Conservation (phyloP, 2,797 vertebrate genomes). For the Crossoptilon crossoptilon region DNA sequence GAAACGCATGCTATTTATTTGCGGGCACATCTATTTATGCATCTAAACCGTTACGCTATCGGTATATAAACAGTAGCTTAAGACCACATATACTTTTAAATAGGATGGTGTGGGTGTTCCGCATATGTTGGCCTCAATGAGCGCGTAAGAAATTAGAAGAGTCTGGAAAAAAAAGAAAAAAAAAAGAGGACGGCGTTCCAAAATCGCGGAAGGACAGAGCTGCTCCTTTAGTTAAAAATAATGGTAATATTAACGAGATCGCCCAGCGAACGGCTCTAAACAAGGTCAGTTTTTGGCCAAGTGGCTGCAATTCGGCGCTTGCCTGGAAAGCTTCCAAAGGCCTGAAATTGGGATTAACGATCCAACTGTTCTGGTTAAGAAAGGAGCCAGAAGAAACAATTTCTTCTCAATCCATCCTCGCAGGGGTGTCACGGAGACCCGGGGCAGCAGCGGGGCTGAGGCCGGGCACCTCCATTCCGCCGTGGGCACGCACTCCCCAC, state of each 20-base stretch:
- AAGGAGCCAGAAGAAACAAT: constrained; percentile 48
- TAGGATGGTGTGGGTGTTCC: not conserved
- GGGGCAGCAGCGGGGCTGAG: not conserved
- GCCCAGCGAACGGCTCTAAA: not conserved
- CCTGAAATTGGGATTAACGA: constrained; percentile 51
- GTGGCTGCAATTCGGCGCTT: not conserved
- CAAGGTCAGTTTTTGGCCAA: constrained; percentile 33
- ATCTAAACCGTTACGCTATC: not conserved
- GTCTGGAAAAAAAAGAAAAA: not conserved
- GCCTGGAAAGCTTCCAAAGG: constrained; percentile 57
- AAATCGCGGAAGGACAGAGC: not conserved
- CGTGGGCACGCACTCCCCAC: not conserved
- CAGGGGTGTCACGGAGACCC: not conserved
- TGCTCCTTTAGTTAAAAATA: not conserved
- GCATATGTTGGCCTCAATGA: not conserved
- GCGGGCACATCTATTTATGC: not conserved
- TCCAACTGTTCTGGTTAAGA: constrained; percentile 40
- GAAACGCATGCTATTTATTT: constrained; percentile 1
- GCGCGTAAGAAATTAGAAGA: not conserved
- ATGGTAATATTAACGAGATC: not conserved
- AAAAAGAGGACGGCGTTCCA: accelerated
- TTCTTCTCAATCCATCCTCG: not conserved
- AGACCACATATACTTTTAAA: not conserved
- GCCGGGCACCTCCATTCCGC: not conserved
- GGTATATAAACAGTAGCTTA: not conserved